Conservation (phyloP, 2,113 vertebrate species). For the Syngnathus scovelli region DNA sequence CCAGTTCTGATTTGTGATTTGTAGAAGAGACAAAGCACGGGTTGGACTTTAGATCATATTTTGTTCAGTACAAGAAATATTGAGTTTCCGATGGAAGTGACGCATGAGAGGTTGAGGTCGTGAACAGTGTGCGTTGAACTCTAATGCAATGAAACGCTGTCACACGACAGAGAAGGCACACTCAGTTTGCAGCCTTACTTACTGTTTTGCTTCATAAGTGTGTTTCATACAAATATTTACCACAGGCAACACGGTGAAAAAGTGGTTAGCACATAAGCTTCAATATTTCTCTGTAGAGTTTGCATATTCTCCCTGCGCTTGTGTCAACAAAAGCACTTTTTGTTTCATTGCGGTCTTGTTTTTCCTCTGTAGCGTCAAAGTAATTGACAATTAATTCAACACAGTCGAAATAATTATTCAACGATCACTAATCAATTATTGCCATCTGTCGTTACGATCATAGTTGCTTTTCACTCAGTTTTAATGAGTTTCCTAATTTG, state of each 20-base stretch:
- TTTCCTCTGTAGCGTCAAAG: no score
- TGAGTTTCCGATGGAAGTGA: neutral
- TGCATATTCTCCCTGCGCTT: no score
- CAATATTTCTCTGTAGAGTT: no score
- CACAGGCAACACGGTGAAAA: neutral
- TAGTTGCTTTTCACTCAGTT: neutral
- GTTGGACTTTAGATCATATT: neutral
- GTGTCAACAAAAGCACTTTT: no score
- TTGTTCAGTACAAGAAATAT: neutral
- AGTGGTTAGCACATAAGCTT: no score
- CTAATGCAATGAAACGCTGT: neutral
- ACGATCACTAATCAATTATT: neutral
- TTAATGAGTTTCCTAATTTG: neutral
- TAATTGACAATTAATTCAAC: no score
- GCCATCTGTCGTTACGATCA: neutral
- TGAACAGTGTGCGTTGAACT: neutral
- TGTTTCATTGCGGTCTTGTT: no score
- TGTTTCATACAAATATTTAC: neutral
- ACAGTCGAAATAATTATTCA: neutral
- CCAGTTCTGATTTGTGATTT: neutral
- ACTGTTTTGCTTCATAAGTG: neutral
- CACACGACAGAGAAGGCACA: neutral
- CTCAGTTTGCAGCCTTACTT: neutral
- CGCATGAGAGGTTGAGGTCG: neutral
- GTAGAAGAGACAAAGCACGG: neutral